Conservation (phyloP, 2,797 vertebrate species). For the Enteromius trimaculatus region DNA sequence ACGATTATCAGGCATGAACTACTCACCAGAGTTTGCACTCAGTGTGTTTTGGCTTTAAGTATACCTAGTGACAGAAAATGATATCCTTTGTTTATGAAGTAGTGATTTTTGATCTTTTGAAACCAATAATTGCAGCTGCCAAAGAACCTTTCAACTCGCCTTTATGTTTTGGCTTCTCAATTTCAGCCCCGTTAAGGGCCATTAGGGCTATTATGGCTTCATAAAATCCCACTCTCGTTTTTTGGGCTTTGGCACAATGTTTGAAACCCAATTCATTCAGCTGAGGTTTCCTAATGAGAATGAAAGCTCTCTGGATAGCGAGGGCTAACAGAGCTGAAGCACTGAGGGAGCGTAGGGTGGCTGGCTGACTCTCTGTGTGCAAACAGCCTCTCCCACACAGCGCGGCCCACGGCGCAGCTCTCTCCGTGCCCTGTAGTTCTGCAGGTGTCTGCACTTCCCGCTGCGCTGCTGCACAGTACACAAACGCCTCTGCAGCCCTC, state of each 20-base stretch:
- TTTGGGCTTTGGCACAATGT: neutral
- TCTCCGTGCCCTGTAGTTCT: conserved; percentile 39
- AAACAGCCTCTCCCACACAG: conserved; percentile 55
- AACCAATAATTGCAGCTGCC: neutral
- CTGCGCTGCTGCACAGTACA: conserved; percentile 35
- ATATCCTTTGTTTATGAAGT: conserved; percentile 17
- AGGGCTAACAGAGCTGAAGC: neutral
- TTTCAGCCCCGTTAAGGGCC: neutral
- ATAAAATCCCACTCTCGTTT: conserved; percentile 13
- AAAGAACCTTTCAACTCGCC: conserved; percentile 9
- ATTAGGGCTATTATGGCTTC: conserved; percentile 29
- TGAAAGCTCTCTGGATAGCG: neutral
- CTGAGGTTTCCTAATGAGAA: conserved; percentile 3
- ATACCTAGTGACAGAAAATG: neutral
- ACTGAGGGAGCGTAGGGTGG: conserved; percentile 24
- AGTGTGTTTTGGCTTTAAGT: neutral
- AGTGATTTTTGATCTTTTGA: conserved; percentile 27
- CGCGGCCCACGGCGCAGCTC: conserved; percentile 39
- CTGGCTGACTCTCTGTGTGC: conserved; percentile 43
- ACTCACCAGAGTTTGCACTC: neutral
- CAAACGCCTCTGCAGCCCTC: conserved; percentile 49
- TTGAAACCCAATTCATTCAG: conserved; percentile 23
- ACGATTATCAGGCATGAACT: neutral
- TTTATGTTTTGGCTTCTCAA: conserved; percentile 32
- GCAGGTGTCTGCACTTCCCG: conserved; percentile 45